Evolutionary conservation across 2,113 vertebrate genomes (phyloP).

Genomic region (Rousettus leschenaultii): DNA sequence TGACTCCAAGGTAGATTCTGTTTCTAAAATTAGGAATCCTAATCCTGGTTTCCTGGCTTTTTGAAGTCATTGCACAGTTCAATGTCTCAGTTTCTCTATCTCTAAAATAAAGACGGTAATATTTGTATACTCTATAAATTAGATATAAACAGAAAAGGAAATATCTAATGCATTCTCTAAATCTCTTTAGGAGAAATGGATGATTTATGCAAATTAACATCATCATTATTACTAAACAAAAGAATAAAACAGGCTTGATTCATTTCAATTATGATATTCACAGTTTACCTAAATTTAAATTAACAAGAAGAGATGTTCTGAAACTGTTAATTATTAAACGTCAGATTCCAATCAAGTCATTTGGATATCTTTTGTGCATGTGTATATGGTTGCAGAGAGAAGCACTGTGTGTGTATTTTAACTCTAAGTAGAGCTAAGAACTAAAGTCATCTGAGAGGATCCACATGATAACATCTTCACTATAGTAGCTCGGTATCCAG

Average conservation of each 20-base stretch:
- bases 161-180: neutral
- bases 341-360: neutral
- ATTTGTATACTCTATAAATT: neutral
- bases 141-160: neutral
- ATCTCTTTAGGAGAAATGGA: neutral
- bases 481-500: neutral
- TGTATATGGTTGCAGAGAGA: neutral
- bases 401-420: neutral
- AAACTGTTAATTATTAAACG: slow-evolving; percentile 35
- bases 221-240: neutral
- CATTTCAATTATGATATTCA: slow-evolving; percentile 17
- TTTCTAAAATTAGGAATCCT: neutral
- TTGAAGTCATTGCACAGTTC: neutral
- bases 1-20: neutral
- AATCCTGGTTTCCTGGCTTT: neutral
- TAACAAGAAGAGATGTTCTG: neutral
- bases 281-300: slow-evolving; percentile 29
- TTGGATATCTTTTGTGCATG: neutral
- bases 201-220: slow-evolving; percentile 1
- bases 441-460: neutral
- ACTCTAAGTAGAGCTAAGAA: neutral
- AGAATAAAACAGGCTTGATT: neutral
- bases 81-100: neutral
- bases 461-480: neutral
- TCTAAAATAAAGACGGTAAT: slow-evolving; percentile 2